Conservation (phyloP, 2,888 invertebrate species). For the Drosophila putrida region DNA sequence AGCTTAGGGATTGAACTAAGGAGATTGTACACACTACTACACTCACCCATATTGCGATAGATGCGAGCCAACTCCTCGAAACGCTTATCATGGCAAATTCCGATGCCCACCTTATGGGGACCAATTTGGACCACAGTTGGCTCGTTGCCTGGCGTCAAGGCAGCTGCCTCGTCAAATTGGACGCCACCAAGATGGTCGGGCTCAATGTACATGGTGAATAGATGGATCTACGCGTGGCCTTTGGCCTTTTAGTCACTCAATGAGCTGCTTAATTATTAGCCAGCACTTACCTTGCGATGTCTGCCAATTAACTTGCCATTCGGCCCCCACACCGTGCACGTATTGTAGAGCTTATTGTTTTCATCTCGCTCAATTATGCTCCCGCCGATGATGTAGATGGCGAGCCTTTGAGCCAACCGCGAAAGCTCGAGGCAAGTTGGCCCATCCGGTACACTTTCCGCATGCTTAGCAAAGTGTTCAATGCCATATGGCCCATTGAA, state of each 20-base stretch:
- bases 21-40: too few species aligned
- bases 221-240: constrained; percentile 89
- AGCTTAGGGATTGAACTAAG: background rate
- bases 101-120: constrained; percentile 92
- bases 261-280: constrained; percentile 46
- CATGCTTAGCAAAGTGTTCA: constrained; percentile 91
- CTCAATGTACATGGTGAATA: constrained; percentile 94
- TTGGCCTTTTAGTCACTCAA: constrained; percentile 3
- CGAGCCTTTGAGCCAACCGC: constrained; percentile 90
- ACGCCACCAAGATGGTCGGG: constrained; percentile 91
- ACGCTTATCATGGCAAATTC: constrained; percentile 98
- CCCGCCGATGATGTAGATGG: constrained; percentile 94
- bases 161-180: constrained; percentile 95
- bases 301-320: constrained; percentile 91
- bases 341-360: constrained; percentile 91
- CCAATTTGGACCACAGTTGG: constrained; percentile 91
- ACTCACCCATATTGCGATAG: constrained; percentile 88
- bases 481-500: constrained; percentile 98
- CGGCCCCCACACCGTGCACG: constrained; percentile 94
- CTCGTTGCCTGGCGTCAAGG: constrained; percentile 91
- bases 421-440: constrained; percentile 90
- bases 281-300: constrained; percentile 91
- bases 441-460: constrained; percentile 94
- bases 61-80: constrained; percentile 95
- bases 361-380: constrained; percentile 92